Evolutionary conservation across 2,888 invertebrate genomes (phyloP).

Genomic region (Drosophila testacea): DNA sequence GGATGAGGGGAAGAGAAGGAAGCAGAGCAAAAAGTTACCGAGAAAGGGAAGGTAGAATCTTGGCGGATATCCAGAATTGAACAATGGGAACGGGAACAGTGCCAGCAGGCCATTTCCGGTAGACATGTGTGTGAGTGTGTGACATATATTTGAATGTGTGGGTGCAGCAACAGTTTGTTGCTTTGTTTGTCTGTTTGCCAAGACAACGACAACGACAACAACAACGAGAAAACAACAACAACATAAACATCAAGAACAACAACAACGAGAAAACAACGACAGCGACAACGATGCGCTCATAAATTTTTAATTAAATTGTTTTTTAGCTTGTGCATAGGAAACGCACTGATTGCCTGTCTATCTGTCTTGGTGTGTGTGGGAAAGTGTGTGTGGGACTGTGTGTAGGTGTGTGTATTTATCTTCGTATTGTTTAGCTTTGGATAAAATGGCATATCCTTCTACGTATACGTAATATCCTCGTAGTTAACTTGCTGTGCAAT

Average conservation of each 20-base stretch:
- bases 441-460: neutral
- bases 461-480: neutral
- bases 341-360: conserved; percentile 66
- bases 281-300: conserved; percentile 59
- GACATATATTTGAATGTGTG: conserved; percentile 5
- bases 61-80: conserved; percentile 8
- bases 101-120: conserved; percentile 68
- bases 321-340: conserved; percentile 48
- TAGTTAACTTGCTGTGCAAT: conserved; percentile 44
- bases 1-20: neutral
- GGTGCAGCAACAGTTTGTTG: conserved; percentile 71
- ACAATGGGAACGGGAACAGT: conserved; percentile 42
- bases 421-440: conserved; percentile 11
- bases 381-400: conserved; percentile 23
- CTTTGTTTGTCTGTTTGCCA: conserved; percentile 64
- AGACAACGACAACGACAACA: conserved; percentile 46
- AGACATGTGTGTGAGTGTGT: conserved; percentile 45
- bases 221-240: neutral
- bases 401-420: conserved; percentile 24
- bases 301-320: conserved; percentile 76
- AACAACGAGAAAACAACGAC: neutral
- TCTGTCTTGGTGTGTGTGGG: conserved; percentile 19
- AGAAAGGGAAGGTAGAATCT: neutral
- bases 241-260: no score
- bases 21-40: neutral